Evolutionary conservation across 35 echinoderm and acorn worm genomes (phyloP).

Genomic region (Amphiura filiformis): DNA sequence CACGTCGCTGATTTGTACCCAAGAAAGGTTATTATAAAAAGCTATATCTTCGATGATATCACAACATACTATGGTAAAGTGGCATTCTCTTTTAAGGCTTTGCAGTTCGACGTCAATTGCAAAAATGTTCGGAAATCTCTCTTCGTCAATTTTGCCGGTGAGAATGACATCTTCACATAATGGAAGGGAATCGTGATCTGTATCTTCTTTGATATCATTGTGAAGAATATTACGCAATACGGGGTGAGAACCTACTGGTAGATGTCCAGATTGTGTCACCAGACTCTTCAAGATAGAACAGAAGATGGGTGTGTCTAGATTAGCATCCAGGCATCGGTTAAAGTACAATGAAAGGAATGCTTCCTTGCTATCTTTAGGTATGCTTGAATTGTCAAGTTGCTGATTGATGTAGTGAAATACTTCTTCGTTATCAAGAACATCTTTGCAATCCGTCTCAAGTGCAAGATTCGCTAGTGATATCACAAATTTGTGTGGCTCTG

Average conservation of each 20-base stretch:
- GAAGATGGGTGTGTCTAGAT: background rate
- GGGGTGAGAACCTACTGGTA: background rate
- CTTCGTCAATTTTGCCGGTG: background rate
- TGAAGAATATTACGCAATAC: background rate
- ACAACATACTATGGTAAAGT: slow-evolving; percentile 23
- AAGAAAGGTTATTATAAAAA: slow-evolving; percentile 5
- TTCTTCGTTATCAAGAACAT: background rate
- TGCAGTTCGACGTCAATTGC: background rate
- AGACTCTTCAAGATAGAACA: background rate
- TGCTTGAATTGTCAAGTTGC: background rate
- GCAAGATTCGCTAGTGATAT: background rate
- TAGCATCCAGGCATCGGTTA: background rate
- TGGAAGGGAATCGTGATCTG: background rate
- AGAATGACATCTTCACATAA: background rate
- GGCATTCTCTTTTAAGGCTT: background rate
- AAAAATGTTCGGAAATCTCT: background rate
- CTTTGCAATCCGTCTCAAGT: background rate
- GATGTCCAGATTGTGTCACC: background rate
- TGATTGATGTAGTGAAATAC: background rate
- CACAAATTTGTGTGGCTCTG: background rate
- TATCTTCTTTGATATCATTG: too few species aligned
- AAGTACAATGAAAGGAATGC: background rate
- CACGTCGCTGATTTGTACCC: background rate
- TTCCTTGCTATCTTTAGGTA: background rate
- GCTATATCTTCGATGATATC: slow-evolving; percentile 14